Base-by-base conservation (phyloP, 2,888 invertebrate genomes). In the Esperia sulphurella region DNA sequence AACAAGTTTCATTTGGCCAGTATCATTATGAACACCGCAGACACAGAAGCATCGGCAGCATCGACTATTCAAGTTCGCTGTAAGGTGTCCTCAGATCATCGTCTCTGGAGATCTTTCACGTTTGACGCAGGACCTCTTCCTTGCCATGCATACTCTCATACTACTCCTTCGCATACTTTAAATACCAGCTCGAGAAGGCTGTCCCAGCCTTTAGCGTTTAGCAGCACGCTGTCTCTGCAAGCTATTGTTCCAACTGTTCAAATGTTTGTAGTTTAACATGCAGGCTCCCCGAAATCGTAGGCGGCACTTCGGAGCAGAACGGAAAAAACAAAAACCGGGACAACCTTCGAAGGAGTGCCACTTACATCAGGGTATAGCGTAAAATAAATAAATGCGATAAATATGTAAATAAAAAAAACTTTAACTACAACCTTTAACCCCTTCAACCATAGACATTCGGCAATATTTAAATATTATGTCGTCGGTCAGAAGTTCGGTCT, bases 311-410 rank as follows among this genome's bases (percentile, higher is more conserved):
- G 79, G 84, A 85, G 77, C 83, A 79, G 73, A 76, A 77, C 89
- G 91, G 91, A 21, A 88, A 90, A 87, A 83, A 83, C 83, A 84
- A 87, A 90, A 90, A 87, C 90, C 90, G 90, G 90, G 90, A 90
- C 90, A 90, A 90, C 90, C 90, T 89, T 90, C 86, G 88, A 88
- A 83, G 89, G 88, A 86, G 81, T 79, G 82, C 84, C 83, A 81
- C 84, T 79, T 79, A 79, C 76, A 75, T 74, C 72, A 75, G 83
- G 83, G 75, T 79, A 75, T 82, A 84, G 88, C 88, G 75, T 74
- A 68, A 82, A 82, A 86, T 84, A 87, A 83, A 87, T 85, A 87
- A 79, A 87, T 83, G 86, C 85, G 81, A 85, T 87, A 87, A 79
- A 86, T 84, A 81, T 77, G 69, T 79, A 83, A 79, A 83, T 74